Conservation (phyloP, 2,113 vertebrate species). For the Boulengeromyrus knoepffleri region DNA sequence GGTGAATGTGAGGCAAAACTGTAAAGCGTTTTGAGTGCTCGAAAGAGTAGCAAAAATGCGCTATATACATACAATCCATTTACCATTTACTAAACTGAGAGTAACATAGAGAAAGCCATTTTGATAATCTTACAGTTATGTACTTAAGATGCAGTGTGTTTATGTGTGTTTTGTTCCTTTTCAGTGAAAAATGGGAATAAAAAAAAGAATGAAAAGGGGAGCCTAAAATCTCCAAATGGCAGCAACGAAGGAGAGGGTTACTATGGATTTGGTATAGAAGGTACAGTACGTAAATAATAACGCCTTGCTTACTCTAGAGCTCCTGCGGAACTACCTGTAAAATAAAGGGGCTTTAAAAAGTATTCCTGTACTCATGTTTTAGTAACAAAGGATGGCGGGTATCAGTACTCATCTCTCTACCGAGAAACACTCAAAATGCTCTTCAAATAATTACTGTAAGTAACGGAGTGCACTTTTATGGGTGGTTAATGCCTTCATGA, state of each 20-base stretch:
- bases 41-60: too few relatives aligned
- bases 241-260: background rate
- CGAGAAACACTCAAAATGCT: background rate
- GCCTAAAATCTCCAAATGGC: background rate
- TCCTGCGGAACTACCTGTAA: background rate
- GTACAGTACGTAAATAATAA: background rate
- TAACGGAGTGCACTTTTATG: background rate
- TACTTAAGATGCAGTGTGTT: background rate
- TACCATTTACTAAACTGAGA: background rate
- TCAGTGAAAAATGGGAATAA: constrained; percentile 5
- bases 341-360: background rate
- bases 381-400: background rate
- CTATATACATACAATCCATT: too few relatives aligned
- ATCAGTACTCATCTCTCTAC: background rate
- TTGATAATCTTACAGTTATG: background rate
- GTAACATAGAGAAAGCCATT: background rate
- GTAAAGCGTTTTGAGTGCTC: too few relatives aligned
- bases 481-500: background rate
- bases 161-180: background rate
- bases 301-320: background rate
- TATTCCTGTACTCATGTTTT: background rate
- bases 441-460: background rate
- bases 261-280: background rate
- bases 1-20: too few relatives aligned
- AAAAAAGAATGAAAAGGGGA: background rate